Evolutionary conservation across 1,140 invertebrate genomes (phyloP).

Genomic region (Diorhabda carinulata): DNA sequence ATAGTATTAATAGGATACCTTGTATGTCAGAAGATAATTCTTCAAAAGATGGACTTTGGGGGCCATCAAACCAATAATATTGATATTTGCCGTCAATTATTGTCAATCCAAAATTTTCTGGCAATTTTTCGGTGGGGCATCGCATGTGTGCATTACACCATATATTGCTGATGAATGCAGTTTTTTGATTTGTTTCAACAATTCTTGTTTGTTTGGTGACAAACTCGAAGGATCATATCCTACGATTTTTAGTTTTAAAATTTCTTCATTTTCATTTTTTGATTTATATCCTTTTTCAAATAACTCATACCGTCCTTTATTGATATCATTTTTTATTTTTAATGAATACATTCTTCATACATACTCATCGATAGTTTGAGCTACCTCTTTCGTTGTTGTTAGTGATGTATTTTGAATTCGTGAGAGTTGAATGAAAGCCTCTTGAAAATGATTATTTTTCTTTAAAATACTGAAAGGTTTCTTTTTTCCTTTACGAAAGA

Average conservation of each 20-base stretch:
- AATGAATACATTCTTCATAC: constrained; percentile 10
- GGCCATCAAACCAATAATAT: constrained; percentile 11
- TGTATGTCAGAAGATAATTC: constrained; percentile 10
- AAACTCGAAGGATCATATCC: constrained; percentile 15
- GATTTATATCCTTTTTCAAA: constrained; percentile 11
- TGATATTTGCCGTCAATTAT: constrained; percentile 8
- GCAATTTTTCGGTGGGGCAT: constrained; percentile 7
- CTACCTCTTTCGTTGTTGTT: constrained; percentile 7
- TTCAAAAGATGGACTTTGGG: constrained; percentile 11
- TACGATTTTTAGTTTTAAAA: constrained; percentile 2
- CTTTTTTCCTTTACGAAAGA: no score
- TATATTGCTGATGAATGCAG: constrained; percentile 5
- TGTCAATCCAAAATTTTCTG: constrained; percentile 10
- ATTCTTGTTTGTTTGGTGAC: constrained; percentile 14
- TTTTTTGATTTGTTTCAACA: not conserved
- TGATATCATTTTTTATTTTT: no score
- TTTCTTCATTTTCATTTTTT: constrained; percentile 11
- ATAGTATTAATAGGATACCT: constrained; percentile 11
- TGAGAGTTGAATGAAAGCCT: constrained; percentile 13
- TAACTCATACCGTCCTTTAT: constrained; percentile 7
- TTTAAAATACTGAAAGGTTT: no score
- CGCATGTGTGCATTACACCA: constrained; percentile 14
- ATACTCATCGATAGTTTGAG: constrained; percentile 12
- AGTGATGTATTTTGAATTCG: constrained; percentile 4
- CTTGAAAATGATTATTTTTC: no score